A percentile compares a stretch with the other conserved stretches of the same genome.
Conservation (phyloP, 2,888 invertebrate species). For the Tromatobia lineatoria region DNA sequence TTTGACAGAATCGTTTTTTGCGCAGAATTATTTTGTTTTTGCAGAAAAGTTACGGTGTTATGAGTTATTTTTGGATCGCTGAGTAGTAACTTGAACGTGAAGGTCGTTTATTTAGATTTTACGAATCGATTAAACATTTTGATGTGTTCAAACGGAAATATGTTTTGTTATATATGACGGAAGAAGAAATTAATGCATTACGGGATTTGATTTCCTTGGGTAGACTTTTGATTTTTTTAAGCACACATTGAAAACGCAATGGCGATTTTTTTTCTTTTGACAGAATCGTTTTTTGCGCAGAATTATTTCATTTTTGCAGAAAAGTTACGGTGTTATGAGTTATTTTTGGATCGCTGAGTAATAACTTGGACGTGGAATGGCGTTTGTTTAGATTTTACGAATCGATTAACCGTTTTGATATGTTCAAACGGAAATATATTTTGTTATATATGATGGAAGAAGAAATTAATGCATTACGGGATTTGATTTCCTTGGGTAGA, state of each 20-base stretch:
- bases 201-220: too few species aligned
- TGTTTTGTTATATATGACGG: not conserved
- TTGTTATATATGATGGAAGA: not conserved
- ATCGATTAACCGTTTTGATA: not conserved
- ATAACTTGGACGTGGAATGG: not conserved
- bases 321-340: conserved; percentile 27
- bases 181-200: not conserved
- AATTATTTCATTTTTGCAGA: too few species aligned
- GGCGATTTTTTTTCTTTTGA: too few species aligned
- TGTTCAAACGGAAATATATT: not conserved
- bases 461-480: not conserved
- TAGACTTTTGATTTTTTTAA: too few species aligned
- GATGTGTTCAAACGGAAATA: not conserved
- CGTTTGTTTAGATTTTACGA: not conserved
- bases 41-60: too few species aligned
- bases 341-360: not conserved
- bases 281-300: too few species aligned
- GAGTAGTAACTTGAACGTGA: not conserved
- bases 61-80: conserved; percentile 7
- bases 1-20: too few species aligned
- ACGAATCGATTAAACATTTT: not conserved
- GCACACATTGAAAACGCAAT: too few species aligned
- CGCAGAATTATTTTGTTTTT: too few species aligned
- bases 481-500: too few species aligned
- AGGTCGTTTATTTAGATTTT: not conserved